Evolutionary conservation across 2,797 vertebrate species (phyloP), one percentile per base, ranked within the genome.

Genomic region (Danio albolineatus): DNA sequence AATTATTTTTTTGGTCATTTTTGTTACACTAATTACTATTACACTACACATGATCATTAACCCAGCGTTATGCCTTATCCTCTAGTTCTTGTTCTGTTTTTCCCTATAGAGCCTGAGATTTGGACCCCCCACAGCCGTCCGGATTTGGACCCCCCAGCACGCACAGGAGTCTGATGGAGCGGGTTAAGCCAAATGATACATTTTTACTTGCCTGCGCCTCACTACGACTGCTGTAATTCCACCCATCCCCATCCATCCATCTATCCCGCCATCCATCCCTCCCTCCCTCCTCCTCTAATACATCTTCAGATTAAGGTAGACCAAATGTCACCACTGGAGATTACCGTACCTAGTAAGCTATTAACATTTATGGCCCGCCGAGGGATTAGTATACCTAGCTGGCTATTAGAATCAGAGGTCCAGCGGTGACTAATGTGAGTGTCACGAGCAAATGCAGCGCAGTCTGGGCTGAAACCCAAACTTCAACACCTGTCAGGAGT

Each of bases 171-270:
- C 94, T 93, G 92, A 94, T 93, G 92, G 93, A 94, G 91, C 93
- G 93, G 92, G 94, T 94, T 95, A 96, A 96, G 95, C 95, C 94
- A 95, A 96, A 95, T 95, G 94, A 95, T 94, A 94, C 95, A 94
- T 95, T 96, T 28, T 95, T 94, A 95, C 94, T 85, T 17, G 53
- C 13, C 92, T 93, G 92, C 92, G 93, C 92, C 94, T 93, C 93
- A 94, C 94, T 95, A 93, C 94, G 93, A 95, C 94, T 95, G 95
- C 93, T 94, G 93, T 95, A 95, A 96, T 95, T 95, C 94, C 78
- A 80, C 67, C 65, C 57, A 65, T 69, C 81, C 73, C 43, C 69
- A 46, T 36, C 73, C 65, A 69, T 28, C 28, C 28, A 28, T 28
- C 28, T 28, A 28, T 28, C 28, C 28, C 28, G 28, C 28, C 28